Conservation (phyloP, 2,888 invertebrate species). For the Pyrrhosoma nymphula region DNA sequence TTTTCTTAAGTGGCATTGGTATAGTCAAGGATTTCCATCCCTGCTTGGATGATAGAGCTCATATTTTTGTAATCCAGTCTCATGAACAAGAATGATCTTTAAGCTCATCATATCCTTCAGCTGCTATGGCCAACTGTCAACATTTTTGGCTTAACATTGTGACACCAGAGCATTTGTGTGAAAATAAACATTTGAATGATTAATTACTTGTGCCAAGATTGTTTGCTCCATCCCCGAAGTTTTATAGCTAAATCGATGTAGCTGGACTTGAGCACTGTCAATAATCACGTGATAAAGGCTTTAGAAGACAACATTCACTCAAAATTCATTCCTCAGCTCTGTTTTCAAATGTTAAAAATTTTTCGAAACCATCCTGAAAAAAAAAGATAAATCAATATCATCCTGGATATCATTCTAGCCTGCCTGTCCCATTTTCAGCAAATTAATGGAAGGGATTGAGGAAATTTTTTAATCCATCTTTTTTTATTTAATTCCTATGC, state of each 20-base stretch:
- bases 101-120: neutral
- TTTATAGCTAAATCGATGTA: neutral
- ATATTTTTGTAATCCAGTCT: neutral
- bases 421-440: neutral
- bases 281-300: neutral
- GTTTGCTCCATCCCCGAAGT: too few relatives aligned
- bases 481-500: neutral
- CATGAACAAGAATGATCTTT: neutral
- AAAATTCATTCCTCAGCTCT: neutral
- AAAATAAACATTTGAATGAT: too few relatives aligned
- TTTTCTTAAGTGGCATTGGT: neutral
- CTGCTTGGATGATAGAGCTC: neutral
- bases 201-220: too few relatives aligned
- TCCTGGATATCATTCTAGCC: neutral
- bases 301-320: neutral
- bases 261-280: neutral
- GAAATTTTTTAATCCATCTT: neutral
- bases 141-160: neutral
- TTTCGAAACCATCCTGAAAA: neutral
- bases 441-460: neutral
- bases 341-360: neutral
- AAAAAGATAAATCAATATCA: neutral
- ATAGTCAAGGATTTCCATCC: neutral
- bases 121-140: neutral
- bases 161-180: too few relatives aligned